Percentiles rank a stretch among this genome's conserved stretches.
Conservation (phyloP, 1,140 invertebrate species). For the Sipha flava region DNA sequence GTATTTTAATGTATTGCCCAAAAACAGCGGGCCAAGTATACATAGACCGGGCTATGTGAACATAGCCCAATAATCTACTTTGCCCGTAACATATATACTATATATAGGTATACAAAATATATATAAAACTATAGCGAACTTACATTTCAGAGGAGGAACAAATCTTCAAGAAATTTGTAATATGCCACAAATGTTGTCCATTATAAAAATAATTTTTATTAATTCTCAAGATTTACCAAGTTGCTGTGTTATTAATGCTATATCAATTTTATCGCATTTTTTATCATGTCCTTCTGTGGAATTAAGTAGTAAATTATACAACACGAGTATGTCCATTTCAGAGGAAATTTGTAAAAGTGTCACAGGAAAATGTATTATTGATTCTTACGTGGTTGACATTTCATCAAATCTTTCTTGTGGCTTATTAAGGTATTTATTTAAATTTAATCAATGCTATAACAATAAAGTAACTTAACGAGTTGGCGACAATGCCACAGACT, state of each 20-base stretch:
- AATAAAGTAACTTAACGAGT: background rate
- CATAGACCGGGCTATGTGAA: too few relatives aligned
- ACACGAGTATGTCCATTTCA: background rate
- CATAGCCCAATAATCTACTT: too few relatives aligned
- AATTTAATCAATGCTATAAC: background rate
- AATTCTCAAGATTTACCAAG: background rate
- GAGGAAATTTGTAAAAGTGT: constrained; percentile 4
- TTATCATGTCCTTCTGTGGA: constrained; percentile 8
- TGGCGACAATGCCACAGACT: too few relatives aligned
- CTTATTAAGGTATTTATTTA: constrained; percentile 1
- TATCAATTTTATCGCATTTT: background rate
- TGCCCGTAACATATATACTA: too few relatives aligned
- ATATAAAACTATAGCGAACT: background rate
- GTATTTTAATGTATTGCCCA: too few relatives aligned
- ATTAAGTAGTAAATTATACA: background rate
- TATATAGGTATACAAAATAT: background rate
- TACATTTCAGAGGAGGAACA: background rate
- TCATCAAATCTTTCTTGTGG: constrained; percentile 13
- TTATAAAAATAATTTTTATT: constrained; percentile 5
- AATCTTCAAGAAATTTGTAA: background rate
- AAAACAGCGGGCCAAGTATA: too few relatives aligned
- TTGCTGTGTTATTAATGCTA: background rate
- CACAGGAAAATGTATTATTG: background rate
- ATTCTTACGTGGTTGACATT: background rate
- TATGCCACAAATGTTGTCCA: background rate